Conservation (phyloP, 2,113 vertebrate genomes). For the Triplophysa rosa region DNA sequence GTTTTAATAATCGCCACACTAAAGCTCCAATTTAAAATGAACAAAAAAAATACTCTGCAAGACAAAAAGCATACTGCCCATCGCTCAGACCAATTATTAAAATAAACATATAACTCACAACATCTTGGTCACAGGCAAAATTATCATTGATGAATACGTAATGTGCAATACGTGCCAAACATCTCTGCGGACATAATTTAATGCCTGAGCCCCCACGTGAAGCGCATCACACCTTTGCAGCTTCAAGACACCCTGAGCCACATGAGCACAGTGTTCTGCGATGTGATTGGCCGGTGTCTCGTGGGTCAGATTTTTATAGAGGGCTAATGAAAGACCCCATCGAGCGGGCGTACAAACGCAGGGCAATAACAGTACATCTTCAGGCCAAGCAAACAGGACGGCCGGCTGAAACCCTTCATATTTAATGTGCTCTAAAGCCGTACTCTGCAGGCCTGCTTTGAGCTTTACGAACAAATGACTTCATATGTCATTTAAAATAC, state of each 20-base stretch:
- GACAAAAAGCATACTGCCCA: not conserved
- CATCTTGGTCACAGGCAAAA: not conserved
- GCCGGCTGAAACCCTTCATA: slow-evolving; percentile 41
- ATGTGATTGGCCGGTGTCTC: slow-evolving; percentile 69
- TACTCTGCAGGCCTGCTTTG: slow-evolving; percentile 39
- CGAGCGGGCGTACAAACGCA: slow-evolving; percentile 66
- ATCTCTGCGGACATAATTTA: not conserved
- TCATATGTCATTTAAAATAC: slow-evolving; percentile 55
- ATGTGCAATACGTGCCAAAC: not conserved
- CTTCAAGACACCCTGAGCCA: not conserved
- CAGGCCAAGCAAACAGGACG: slow-evolving; percentile 66
- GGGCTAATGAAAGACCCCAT: slow-evolving; percentile 73
- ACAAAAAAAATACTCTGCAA: too few relatives aligned
- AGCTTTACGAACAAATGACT: slow-evolving; percentile 46
- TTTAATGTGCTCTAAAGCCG: slow-evolving; percentile 56
- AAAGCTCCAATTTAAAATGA: too few relatives aligned
- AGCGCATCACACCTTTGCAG: not conserved
- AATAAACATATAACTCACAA: not conserved
- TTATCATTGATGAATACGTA: not conserved
- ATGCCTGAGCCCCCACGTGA: not conserved
- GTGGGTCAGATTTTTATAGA: slow-evolving; percentile 70
- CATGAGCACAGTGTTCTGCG: slow-evolving; percentile 55
- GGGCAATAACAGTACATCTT: slow-evolving; percentile 69
- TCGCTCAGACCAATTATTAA: not conserved
- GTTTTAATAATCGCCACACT: too few relatives aligned